Percentiles rank a stretch among this genome's conserved stretches.
phyloP scores from a whole-genome alignment of 2,888 invertebrate species.

The Phasia obesa region DNA sequence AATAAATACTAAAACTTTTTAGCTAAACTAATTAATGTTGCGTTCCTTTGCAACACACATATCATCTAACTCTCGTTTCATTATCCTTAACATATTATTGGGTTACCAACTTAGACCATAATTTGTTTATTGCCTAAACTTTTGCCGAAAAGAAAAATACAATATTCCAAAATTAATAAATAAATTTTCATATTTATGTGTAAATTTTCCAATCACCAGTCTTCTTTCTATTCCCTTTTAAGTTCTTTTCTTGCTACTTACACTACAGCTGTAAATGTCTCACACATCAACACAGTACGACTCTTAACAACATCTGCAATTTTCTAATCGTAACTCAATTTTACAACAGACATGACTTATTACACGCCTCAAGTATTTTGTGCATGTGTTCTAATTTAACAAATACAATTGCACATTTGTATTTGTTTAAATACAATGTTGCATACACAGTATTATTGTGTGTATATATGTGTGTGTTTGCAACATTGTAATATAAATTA shows the following conservation, averaged over 20 bases:
- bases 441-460: background rate
- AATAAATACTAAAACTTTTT: no score
- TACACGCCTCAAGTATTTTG: constrained; percentile 31
- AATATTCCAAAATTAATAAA: constrained; percentile 23
- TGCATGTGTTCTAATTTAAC: constrained; percentile 6
- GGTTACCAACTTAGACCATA: no score
- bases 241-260: background rate
- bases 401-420: background rate
- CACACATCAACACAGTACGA: background rate
- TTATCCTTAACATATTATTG: no score
- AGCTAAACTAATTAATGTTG: no score
- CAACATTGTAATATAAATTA: background rate
- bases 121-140: no score
- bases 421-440: no score
- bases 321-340: constrained; percentile 35
- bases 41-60: no score
- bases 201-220: no score
- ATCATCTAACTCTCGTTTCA: no score
- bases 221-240: no score
- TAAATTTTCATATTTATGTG: constrained; percentile 12
- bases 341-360: constrained; percentile 46
- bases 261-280: no score
- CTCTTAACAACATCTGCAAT: constrained; percentile 31
- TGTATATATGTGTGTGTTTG: background rate
- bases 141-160: no score